Evolutionary conservation across 2,888 invertebrate species (phyloP).

Genomic region (Cybosia mesomella): DNA sequence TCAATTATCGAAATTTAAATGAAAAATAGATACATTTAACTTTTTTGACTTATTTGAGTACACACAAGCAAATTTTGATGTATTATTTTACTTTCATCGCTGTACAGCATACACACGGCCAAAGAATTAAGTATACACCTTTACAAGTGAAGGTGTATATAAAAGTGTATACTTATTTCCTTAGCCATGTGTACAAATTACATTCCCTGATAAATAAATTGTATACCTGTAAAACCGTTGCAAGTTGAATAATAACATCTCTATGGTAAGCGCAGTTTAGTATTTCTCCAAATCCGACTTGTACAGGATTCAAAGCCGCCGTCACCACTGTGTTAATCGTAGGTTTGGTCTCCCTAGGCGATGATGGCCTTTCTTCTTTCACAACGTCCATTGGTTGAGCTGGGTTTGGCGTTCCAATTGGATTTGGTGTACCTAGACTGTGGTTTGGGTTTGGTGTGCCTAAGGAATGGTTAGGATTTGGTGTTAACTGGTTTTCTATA

Average conservation of each 20-base stretch:
- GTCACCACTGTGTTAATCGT: slow-evolving; percentile 71
- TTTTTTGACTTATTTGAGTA: too few relatives aligned
- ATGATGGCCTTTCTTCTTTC: slow-evolving; percentile 74
- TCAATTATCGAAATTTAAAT: too few relatives aligned
- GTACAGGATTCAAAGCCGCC: slow-evolving; percentile 87
- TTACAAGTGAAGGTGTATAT: too few relatives aligned
- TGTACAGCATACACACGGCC: too few relatives aligned
- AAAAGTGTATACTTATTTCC: too few relatives aligned
- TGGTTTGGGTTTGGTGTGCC: slow-evolving; percentile 80
- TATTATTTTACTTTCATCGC: too few relatives aligned
- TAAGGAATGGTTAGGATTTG: slow-evolving; percentile 76
- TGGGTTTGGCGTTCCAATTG: slow-evolving; percentile 75
- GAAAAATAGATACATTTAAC: too few relatives aligned
- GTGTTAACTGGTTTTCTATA: slow-evolving; percentile 78
- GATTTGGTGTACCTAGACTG: slow-evolving; percentile 77
- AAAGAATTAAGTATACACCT: too few relatives aligned
- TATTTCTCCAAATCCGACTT: slow-evolving; percentile 92
- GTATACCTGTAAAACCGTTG: slow-evolving; percentile 91
- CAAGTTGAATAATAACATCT: slow-evolving; percentile 93
- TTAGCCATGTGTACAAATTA: too few relatives aligned
- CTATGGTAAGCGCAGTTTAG: slow-evolving; percentile 96
- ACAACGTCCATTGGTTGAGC: slow-evolving; percentile 73
- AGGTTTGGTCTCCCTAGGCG: slow-evolving; percentile 72
- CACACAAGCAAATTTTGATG: too few relatives aligned
- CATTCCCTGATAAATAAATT: not conserved